Evolutionary conservation across 2,113 vertebrate species (phyloP), one percentile per base, ranked within the genome.

Genomic region (sheep (Ovis aries)): DNA sequence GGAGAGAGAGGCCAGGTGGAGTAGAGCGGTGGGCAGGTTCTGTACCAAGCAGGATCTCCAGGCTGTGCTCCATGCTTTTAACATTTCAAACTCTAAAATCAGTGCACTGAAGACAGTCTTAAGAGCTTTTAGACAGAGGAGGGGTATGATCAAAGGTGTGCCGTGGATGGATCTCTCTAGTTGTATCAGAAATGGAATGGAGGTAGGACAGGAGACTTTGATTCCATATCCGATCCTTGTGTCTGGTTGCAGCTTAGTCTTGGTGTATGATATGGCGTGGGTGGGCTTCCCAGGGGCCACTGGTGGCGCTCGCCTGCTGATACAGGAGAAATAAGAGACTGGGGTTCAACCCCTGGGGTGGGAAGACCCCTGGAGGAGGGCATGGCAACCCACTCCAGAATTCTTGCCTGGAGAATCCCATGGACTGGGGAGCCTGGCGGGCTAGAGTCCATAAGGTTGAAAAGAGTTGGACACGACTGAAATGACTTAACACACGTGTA

Each of bases 1-100:
- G 59, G 14, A 9, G 17, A 31, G 77, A 57, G 62, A 21, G 21
- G 6, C 15, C 10, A 15, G 45, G 6, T 13, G 21, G 19, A 3
- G 17, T 1, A 5, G 3, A 3, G 15, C 1, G 2, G 45, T 4
- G 0, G 1, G 6, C 23, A 19, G 50, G 9, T 33, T 14, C 29
- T 6, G 2, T 5, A 0, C 67, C 55, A 0, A 0, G 5, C 27
- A 5, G 53, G n/a, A 4, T 45, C 59, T 52, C 25, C 7, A n/a
- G 14, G 92, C 36, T 14, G 6, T 10, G 80, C 40, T 31, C n/a
- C n/a, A 7, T 6, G 10, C 17, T 7, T 12, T 6, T 21, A 33
- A 6, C 45, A 3, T 81, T 31, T 60, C 11, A 43, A 67, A 33
- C 36, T 74, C 31, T 57, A 10, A 40, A 16, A 19, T 12, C 57